Conservation (phyloP, 1,140 invertebrate genomes). For the Tribolium castaneum region DNA sequence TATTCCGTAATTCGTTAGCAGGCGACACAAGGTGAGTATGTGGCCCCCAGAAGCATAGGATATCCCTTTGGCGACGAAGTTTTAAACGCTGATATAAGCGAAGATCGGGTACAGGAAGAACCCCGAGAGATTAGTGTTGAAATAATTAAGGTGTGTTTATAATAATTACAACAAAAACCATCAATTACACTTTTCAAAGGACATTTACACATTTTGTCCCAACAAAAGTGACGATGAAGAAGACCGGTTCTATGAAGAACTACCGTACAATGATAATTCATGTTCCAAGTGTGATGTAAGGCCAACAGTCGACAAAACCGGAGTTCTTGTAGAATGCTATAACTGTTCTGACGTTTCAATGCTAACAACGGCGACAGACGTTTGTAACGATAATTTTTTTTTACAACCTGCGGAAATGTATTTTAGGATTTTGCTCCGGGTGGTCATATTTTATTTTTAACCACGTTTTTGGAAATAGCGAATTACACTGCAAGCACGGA, state of each 20-base stretch:
- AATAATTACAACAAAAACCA: not conserved
- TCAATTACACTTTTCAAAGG: not conserved
- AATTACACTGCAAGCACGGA: not conserved
- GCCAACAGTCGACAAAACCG: conserved; percentile 46
- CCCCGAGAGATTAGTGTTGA: not conserved
- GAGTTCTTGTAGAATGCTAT: conserved; percentile 52
- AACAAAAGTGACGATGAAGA: conserved; percentile 6
- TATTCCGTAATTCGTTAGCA: conserved; percentile 14
- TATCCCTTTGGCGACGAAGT: conserved; percentile 45
- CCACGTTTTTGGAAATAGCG: not conserved
- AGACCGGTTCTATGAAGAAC: not conserved
- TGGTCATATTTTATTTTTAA: conserved; percentile 8
- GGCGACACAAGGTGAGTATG: conserved; percentile 33
- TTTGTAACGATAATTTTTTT: conserved; percentile 41
- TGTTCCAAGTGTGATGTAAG: conserved; percentile 32
- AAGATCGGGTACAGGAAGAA: conserved; percentile 7
- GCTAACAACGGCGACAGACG: conserved; percentile 43
- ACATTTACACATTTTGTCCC: conserved; percentile 19
- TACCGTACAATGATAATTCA: conserved; percentile 2
- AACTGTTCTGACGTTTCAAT: conserved; percentile 48
- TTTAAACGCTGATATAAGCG: conserved; percentile 40
- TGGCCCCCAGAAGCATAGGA: conserved; percentile 29
- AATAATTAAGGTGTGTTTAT: not conserved
- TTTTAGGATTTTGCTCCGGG: conserved; percentile 21
- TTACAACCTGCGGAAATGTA: conserved; percentile 40